Evolutionary conservation across 2,888 invertebrate species (phyloP).

Genomic region (Schizaphis graminum): DNA sequence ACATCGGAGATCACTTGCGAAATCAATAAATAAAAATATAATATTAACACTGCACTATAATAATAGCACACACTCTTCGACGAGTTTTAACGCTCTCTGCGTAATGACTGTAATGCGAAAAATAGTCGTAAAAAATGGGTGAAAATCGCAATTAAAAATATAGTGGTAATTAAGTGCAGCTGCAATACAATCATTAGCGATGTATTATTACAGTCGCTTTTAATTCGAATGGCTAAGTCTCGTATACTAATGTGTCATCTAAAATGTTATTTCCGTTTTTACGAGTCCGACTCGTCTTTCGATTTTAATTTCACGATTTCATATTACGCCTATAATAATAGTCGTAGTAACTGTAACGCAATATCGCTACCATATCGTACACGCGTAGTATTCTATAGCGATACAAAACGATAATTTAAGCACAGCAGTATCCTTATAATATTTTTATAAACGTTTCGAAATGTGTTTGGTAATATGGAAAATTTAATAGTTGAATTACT

Average conservation of each 20-base stretch:
- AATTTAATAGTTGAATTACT: not conserved
- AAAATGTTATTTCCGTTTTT: conserved; percentile 35
- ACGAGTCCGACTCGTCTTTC: not conserved
- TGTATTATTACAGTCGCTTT: conserved; percentile 40
- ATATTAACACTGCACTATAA: not conserved
- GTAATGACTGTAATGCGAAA: not conserved
- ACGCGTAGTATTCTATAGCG: no score
- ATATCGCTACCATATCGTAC: not conserved
- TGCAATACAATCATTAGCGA: conserved; percentile 32
- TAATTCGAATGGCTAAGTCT: conserved; percentile 30
- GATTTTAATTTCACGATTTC: conserved; percentile 9
- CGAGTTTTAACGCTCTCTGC: not conserved
- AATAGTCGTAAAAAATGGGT: conserved; percentile 29
- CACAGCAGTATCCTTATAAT: not conserved
- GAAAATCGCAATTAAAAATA: conserved; percentile 56
- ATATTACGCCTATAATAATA: not conserved
- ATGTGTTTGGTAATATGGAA: not conserved
- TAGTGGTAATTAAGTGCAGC: conserved; percentile 50
- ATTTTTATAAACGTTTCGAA: not conserved
- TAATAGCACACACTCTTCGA: not conserved
- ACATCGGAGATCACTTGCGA: not conserved
- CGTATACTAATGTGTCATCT: not conserved
- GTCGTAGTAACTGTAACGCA: not conserved
- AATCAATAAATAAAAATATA: not conserved
- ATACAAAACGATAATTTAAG: not conserved